These are phyloP conservation scores for Physella acuta DNA, from an alignment of 1,140 invertebrate genomes.

Conservation along the genomic window DNA sequence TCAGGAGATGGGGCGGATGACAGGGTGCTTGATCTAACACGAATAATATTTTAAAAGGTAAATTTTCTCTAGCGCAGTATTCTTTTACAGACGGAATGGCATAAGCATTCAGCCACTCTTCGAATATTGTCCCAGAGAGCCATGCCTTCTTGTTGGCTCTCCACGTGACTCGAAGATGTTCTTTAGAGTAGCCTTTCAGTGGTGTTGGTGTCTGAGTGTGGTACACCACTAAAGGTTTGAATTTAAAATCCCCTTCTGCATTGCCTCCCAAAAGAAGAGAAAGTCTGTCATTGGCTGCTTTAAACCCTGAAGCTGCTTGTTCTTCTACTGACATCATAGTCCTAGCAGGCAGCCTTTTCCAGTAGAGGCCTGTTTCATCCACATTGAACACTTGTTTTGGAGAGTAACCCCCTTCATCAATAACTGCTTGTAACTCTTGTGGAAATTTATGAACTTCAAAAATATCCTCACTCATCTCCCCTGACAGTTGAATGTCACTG, in stretches of 20 bases:
- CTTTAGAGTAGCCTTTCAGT: conserved; percentile 12
- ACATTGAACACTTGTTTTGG: conserved; percentile 33
- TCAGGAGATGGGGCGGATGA: conserved; percentile 30
- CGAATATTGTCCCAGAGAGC: conserved; percentile 23
- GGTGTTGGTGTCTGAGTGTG: background rate
- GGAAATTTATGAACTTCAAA: conserved; percentile 46
- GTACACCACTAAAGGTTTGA: conserved; percentile 19
- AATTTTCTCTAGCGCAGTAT: conserved; percentile 28
- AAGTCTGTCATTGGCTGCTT: background rate
- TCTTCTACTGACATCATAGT: background rate
- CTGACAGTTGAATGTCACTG: conserved; percentile 51
- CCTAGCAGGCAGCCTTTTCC: conserved; percentile 1
- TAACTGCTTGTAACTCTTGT: conserved; percentile 20
- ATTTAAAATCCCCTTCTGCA: conserved; percentile 14
- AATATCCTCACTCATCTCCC: conserved; percentile 52
- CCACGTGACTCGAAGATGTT: conserved; percentile 12
- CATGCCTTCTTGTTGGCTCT: conserved; percentile 11
- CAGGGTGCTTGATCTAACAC: conserved; percentile 39
- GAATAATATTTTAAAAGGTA: conserved; percentile 30
- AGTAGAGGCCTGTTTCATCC: conserved; percentile 24
- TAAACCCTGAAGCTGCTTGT: background rate
- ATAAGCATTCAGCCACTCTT: conserved; percentile 30
- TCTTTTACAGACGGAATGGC: conserved; percentile 28
- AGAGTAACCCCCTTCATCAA: conserved; percentile 26
- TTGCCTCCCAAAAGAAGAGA: conserved; percentile 11